Evolutionary conservation across 1,140 invertebrate genomes (phyloP), one percentile per base, ranked within the genome.

Genomic region (Gerris buenoi): DNA sequence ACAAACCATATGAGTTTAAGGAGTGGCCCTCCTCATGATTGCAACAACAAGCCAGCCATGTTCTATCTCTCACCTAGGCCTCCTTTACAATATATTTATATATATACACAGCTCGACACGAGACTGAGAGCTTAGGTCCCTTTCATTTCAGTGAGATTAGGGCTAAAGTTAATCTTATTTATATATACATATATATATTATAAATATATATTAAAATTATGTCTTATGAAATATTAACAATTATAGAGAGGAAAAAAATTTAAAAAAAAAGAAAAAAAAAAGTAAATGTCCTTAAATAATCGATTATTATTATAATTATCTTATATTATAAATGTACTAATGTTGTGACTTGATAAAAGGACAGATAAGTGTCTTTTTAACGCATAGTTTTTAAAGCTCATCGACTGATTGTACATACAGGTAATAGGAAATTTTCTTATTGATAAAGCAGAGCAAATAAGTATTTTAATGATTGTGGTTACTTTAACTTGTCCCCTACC

Each of bases 21-120:
- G 81, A 82, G 75, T 82, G 81, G 81, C 80, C 79, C 75, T 78
- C 80, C 74, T 81, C 81, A 80, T 82, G 81, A 82, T 80, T 73
- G 69, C 69, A 66, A 68, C 68, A 66, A 69, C 68, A 72, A 70
- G 59, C 71, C 69, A 70, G 68, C 70, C 69, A 70, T n/a, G n/a
- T n/a, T n/a, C n/a, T n/a, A 66, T 68, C 65, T 69, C 68, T 57
- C 65, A 69, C 68, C 68, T 69, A 69, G 66, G 65, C 66, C 65
- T 28, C 46, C 62, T n/a, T n/a, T n/a, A 46, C 33, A 10, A 46
- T 46, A 46, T 46, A 46, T 46, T 10, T 46, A 46, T 46, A 46
- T 46, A 46, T 46, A 46, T 46, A 46, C 18, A 46, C 18, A 10
- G 33, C 5, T 63, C 65, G 65, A 66, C 63, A 70, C 65, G 28